phyloP scores from a whole-genome alignment of 2,797 vertebrate species.

The Bradypus variegatus region DNA sequence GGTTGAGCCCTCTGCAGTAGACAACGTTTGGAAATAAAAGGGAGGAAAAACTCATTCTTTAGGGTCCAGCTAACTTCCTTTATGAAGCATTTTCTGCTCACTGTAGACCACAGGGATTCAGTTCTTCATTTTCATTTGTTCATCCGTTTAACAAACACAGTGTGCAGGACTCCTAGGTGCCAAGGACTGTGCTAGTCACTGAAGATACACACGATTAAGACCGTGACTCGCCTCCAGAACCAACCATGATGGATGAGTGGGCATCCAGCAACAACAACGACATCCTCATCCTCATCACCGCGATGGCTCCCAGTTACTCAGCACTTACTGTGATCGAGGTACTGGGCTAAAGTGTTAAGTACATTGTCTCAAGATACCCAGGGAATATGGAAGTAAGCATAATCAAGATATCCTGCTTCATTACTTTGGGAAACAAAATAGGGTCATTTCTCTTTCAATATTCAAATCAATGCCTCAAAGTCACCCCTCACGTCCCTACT shows the following conservation, averaged over 20 bases:
- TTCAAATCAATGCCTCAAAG: background rate
- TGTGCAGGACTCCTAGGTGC: background rate
- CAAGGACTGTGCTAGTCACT: background rate
- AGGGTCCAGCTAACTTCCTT: background rate
- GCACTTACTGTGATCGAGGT: background rate
- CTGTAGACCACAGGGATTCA: background rate
- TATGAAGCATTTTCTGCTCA: background rate
- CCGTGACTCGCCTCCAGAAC: background rate
- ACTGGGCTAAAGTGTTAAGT: background rate
- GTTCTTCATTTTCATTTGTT: background rate
- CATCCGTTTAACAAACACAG: background rate
- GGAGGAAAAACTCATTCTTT: background rate
- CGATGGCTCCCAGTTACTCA: background rate
- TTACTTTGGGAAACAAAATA: background rate
- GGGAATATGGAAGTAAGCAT: background rate
- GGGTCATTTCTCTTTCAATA: background rate
- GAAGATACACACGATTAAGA: background rate
- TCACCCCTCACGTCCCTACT: background rate
- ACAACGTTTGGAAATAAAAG: background rate
- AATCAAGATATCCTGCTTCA: background rate
- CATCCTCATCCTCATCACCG: background rate
- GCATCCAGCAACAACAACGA: too few relatives aligned
- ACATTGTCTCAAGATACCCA: background rate
- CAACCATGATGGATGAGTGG: background rate
- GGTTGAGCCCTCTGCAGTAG: background rate